phyloP scores from a whole-genome alignment of 2,888 invertebrate species.

The Chydorus sphaericus region DNA sequence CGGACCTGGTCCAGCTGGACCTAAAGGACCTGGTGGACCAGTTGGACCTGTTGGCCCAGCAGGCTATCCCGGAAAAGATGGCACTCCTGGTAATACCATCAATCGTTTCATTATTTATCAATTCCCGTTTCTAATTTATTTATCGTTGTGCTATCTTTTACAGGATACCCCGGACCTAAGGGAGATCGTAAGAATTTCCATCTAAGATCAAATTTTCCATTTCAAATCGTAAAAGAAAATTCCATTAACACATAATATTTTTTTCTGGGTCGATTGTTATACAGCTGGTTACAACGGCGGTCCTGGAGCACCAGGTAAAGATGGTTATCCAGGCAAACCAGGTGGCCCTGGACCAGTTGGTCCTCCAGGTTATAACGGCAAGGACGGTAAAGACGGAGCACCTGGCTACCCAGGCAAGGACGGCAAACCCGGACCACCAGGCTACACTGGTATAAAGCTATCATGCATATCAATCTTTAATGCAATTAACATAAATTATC shows the following conservation, averaged over 20 bases:
- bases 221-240: too few relatives aligned
- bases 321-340: background rate
- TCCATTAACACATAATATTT: too few relatives aligned
- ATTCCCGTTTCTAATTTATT: too few relatives aligned
- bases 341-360: background rate
- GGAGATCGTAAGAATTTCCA: too few relatives aligned
- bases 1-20: constrained; percentile 31
- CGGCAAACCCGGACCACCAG: background rate
- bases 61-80: background rate
- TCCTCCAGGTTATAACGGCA: background rate
- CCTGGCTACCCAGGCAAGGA: background rate
- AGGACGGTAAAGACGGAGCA: background rate
- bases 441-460: background rate
- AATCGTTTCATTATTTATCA: background rate
- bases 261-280: too few relatives aligned
- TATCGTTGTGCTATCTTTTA: too few relatives aligned
- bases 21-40: constrained; percentile 22
- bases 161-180: too few relatives aligned
- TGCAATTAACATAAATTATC: background rate
- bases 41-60: background rate
- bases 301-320: background rate
- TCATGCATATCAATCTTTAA: background rate
- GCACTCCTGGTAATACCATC: background rate
- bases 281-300: background rate
- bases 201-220: too few relatives aligned